phyloP scores from a whole-genome alignment of 2,797 vertebrate genomes.

The Intellagama lesueurii region DNA sequence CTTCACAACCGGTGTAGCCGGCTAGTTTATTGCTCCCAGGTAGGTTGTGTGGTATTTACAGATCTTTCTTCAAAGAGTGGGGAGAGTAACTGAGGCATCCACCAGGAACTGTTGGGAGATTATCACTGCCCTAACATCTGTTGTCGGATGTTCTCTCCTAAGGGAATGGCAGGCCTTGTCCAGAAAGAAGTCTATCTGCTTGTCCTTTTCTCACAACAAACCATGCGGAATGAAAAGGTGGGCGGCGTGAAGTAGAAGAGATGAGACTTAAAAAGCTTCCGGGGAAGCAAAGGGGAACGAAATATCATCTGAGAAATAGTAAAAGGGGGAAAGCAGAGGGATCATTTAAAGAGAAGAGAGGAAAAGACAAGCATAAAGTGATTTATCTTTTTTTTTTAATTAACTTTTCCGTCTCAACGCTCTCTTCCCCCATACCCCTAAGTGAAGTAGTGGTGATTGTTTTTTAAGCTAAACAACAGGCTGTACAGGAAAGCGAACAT shows the following conservation, averaged over 20 bases:
- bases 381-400: neutral
- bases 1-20: neutral
- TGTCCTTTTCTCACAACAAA: neutral
- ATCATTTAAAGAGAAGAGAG: constrained; percentile 51
- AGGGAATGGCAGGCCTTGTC: neutral
- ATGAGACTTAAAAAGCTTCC: neutral
- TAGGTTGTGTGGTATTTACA: neutral
- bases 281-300: constrained; percentile 5
- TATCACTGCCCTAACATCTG: neutral
- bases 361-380: constrained; percentile 7
- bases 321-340: constrained; percentile 39
- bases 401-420: neutral
- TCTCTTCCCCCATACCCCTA: neutral
- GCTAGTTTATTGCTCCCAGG: too few relatives aligned
- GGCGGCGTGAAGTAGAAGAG: neutral
- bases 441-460: too few relatives aligned
- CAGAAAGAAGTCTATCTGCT: constrained; percentile 2
- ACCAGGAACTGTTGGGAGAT: neutral
- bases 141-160: neutral
- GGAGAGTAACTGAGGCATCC: neutral
- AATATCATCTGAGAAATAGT: constrained; percentile 50
- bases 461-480: constrained; percentile 45
- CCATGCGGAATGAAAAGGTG: constrained; percentile 35
- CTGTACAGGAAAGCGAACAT: constrained; percentile 58
- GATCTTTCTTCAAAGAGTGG: neutral